A percentile compares a stretch with the other conserved stretches of the same genome.
phyloP scores from a whole-genome alignment of 2,113 vertebrate genomes.

The Siphamia tubifer region DNA sequence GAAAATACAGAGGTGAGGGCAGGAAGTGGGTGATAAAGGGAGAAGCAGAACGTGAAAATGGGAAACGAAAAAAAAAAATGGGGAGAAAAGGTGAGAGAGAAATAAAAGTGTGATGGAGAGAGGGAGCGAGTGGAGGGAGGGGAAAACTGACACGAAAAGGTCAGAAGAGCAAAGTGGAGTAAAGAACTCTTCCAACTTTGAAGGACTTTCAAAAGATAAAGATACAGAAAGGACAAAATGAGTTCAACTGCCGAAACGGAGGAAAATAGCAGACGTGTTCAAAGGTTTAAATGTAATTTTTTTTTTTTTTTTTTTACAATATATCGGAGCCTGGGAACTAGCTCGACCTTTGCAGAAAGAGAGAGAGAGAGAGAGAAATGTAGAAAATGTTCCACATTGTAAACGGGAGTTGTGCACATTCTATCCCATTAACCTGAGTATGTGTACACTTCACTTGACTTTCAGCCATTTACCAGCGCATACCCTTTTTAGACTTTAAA shows the following conservation, averaged over 20 bases:
- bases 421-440: slow-evolving; percentile 13
- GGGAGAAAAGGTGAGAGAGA: slow-evolving; percentile 12
- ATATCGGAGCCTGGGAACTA: background rate
- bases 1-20: slow-evolving; percentile 4
- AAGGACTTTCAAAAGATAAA: slow-evolving; percentile 4
- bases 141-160: slow-evolving; percentile 13
- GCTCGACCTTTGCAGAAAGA: background rate
- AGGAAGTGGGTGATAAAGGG: slow-evolving; percentile 18
- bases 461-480: background rate
- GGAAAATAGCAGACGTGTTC: background rate
- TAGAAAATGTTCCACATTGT: background rate
- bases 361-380: background rate
- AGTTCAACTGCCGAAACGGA: background rate
- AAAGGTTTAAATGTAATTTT: background rate
- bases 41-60: background rate
- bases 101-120: background rate
- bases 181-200: background rate
- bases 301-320: no score
- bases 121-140: background rate
- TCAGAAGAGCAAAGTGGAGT: background rate
- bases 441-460: background rate
- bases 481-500: background rate
- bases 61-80: background rate
- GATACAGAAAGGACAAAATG: background rate
- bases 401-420: background rate